phyloP scores from a whole-genome alignment of 2,113 vertebrate genomes.

The Eulemur rufifrons region DNA sequence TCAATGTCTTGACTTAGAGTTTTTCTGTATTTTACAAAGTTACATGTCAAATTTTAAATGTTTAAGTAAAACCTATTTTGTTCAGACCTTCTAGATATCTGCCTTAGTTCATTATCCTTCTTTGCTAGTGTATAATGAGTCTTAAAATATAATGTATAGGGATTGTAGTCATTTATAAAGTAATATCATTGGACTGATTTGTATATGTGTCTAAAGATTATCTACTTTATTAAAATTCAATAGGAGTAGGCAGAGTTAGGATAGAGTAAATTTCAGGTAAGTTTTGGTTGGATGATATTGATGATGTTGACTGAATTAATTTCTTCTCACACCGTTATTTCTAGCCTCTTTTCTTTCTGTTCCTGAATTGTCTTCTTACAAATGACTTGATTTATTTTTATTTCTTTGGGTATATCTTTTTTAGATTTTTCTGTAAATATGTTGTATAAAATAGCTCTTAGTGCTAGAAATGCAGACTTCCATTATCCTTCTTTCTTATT shows the following conservation, averaged over 20 bases:
- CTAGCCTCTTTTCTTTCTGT: not conserved
- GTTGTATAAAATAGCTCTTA: not conserved
- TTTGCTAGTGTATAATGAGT: not conserved
- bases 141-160: not conserved
- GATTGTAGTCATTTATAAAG: not conserved
- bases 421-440: not conserved
- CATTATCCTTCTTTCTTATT: not conserved
- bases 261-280: not conserved
- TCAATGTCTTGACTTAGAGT: not conserved
- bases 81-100: not conserved
- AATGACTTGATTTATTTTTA: not conserved
- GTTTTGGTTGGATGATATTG: not conserved
- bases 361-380: not conserved
- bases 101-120: not conserved
- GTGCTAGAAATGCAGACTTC: not conserved
- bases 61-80: not conserved
- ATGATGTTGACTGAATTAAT: not conserved
- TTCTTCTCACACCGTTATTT: not conserved
- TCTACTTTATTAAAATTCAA: not conserved
- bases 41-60: not conserved
- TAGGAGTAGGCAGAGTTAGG: not conserved
- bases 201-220: not conserved
- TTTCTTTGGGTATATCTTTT: not conserved
- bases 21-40: not conserved
- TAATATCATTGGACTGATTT: not conserved